Conservation (phyloP, 2,888 invertebrate genomes). For the Maniola hyperantus region DNA sequence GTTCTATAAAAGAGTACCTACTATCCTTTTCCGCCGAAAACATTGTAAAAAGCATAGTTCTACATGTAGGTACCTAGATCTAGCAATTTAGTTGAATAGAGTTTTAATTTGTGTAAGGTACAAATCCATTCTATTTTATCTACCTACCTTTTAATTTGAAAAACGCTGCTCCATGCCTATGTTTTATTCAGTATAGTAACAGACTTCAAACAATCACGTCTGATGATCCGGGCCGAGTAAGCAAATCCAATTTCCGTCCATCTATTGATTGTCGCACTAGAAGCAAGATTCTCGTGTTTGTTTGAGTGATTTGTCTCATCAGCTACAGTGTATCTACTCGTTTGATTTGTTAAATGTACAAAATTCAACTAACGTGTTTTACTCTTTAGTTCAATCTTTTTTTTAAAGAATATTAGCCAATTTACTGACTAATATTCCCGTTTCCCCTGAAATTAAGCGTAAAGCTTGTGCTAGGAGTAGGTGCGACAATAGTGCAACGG, state of each 20-base stretch:
- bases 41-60: too few species aligned
- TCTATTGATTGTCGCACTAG: slow-evolving; percentile 6
- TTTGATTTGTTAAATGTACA: background rate
- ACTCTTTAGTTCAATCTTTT: background rate
- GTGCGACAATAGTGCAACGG: too few species aligned
- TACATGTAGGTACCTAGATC: too few species aligned
- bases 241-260: slow-evolving; percentile 14
- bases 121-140: background rate
- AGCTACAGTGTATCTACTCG: background rate
- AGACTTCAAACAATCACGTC: slow-evolving; percentile 10
- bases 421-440: too few species aligned
- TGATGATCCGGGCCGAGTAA: slow-evolving; percentile 13
- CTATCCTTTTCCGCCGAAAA: too few species aligned
- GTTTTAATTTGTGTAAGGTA: too few species aligned
- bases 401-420: too few species aligned
- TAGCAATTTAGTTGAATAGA: too few species aligned
- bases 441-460: too few species aligned
- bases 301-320: slow-evolving; percentile 1
- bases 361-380: too few species aligned
- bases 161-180: background rate
- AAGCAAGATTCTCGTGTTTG: background rate
- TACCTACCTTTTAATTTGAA: background rate
- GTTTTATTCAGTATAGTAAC: background rate
- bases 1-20: too few species aligned
- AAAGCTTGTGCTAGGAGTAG: too few species aligned